Evolutionary conservation across 2,113 vertebrate species (phyloP).

Genomic region (Zosterops pallidus): DNA sequence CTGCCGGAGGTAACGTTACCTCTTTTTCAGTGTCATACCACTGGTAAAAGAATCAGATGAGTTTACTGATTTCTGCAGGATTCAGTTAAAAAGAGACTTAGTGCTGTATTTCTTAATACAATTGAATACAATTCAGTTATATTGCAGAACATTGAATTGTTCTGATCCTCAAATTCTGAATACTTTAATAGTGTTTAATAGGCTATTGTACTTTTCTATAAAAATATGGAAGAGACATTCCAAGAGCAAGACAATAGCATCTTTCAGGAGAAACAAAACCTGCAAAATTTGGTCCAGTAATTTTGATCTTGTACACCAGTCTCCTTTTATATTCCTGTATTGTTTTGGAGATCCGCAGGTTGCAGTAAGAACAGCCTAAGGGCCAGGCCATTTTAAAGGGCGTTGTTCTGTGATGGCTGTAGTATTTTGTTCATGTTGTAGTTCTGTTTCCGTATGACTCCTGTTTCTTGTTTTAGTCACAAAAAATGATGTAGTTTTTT

Average conservation of each 20-base stretch:
- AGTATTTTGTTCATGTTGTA: neutral
- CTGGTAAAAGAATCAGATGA: neutral
- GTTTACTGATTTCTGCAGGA: neutral
- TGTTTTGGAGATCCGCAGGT: neutral
- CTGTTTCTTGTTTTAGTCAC: neutral
- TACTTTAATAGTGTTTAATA: neutral
- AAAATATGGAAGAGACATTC: neutral
- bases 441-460: neutral
- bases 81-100: neutral
- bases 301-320: neutral
- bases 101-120: neutral
- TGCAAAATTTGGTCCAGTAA: neutral
- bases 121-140: neutral
- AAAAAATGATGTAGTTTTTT: neutral
- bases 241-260: neutral
- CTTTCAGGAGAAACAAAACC: neutral
- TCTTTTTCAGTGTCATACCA: neutral
- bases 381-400: neutral
- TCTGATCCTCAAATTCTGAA: neutral
- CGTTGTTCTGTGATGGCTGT: neutral
- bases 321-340: neutral
- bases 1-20: neutral
- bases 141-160: neutral
- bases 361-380: neutral
- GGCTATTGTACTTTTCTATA: neutral